phyloP scores from a whole-genome alignment of 2,113 vertebrate genomes.

The Grammomys surdaster region DNA sequence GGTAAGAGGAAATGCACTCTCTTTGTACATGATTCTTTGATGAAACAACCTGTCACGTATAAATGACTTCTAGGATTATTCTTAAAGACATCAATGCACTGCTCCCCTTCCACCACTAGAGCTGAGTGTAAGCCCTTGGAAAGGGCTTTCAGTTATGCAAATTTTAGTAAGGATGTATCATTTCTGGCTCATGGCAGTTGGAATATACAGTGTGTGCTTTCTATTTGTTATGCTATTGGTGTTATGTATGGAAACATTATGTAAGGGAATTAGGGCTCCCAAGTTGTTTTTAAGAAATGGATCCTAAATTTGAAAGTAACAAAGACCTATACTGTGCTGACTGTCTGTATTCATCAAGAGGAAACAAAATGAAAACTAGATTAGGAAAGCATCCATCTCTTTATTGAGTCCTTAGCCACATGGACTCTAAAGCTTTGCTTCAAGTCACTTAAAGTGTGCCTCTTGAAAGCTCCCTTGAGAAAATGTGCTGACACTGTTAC shows the following conservation, averaged over 20 bases:
- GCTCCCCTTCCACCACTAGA: neutral
- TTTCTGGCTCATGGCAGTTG: neutral
- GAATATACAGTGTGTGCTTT: neutral
- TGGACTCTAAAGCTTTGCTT: slow-evolving; percentile 32
- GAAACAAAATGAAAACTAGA: slow-evolving; percentile 62
- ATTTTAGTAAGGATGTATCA: neutral
- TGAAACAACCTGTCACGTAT: neutral
- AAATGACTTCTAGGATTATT: neutral
- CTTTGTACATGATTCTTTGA: neutral
- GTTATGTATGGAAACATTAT: neutral
- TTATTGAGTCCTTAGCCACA: slow-evolving; percentile 34
- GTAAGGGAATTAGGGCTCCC: neutral
- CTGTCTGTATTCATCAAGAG: slow-evolving; percentile 28
- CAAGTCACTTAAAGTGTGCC: slow-evolving; percentile 50
- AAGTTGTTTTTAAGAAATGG: neutral
- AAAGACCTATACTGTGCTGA: neutral
- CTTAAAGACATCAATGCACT: neutral
- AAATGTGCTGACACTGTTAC: slow-evolving; percentile 35
- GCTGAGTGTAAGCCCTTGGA: neutral
- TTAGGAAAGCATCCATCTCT: slow-evolving; percentile 3
- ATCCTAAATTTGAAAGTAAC: slow-evolving; percentile 60
- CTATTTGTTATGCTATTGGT: neutral
- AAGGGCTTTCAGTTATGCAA: neutral
- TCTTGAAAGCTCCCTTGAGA: slow-evolving; percentile 57
- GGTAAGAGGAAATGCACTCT: neutral